A percentile compares a stretch with the other conserved stretches of the same genome.
phyloP scores from a whole-genome alignment of 1,140 invertebrate species.

The Zaprionus gabonicus region DNA sequence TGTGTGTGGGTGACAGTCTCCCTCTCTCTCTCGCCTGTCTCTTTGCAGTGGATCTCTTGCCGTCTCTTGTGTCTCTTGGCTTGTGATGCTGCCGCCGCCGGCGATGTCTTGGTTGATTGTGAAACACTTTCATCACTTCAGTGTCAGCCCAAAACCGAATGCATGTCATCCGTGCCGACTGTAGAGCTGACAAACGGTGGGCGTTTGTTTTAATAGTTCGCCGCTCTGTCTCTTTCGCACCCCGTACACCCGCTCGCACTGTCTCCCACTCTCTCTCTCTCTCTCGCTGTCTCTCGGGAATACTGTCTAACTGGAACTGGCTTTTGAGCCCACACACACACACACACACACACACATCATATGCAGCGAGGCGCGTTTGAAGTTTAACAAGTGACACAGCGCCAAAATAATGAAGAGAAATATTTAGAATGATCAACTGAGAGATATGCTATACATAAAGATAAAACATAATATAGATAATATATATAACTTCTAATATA shows the following conservation, averaged over 20 bases:
- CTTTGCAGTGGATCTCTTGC: background rate
- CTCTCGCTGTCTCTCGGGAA: constrained; percentile 45
- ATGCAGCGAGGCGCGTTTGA: constrained; percentile 33
- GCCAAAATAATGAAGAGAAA: constrained; percentile 17
- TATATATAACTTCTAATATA: too few species aligned
- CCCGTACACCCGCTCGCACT: background rate
- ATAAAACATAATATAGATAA: too few species aligned
- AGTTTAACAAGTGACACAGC: constrained; percentile 34
- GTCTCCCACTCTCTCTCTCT: constrained; percentile 32
- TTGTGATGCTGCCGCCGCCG: constrained; percentile 73
- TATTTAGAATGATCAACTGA: background rate
- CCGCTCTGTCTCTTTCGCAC: constrained; percentile 48
- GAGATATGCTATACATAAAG: background rate
- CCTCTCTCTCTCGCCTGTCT: constrained; percentile 7
- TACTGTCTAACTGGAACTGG: constrained; percentile 37
- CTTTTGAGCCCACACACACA: constrained; percentile 64
- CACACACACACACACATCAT: constrained; percentile 31
- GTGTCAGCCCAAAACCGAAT: constrained; percentile 52
- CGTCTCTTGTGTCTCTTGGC: constrained; percentile 22
- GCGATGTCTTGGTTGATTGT: constrained; percentile 71
- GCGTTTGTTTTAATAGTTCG: constrained; percentile 77
- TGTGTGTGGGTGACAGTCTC: constrained; percentile 30
- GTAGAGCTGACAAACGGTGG: constrained; percentile 58
- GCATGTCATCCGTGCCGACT: constrained; percentile 65
- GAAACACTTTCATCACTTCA: constrained; percentile 80